Conservation (phyloP, 37 sponge, comb jelly and placozoan species). For the Bolinopsis microptera region DNA sequence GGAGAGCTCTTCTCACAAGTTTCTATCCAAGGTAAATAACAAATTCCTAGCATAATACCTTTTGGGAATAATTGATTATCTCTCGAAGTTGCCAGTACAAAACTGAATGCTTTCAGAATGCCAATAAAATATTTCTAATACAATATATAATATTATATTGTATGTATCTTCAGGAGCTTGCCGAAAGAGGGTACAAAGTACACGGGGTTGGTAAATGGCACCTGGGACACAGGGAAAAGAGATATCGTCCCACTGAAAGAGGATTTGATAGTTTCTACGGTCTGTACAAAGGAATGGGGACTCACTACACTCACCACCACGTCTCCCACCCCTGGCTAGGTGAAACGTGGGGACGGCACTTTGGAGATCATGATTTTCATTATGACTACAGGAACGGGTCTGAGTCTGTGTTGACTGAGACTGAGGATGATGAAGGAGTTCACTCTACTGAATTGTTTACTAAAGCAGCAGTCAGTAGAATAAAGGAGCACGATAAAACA, state of each 20-base stretch:
- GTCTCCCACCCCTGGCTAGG: neutral
- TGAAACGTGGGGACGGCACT: neutral
- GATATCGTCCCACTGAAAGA: neutral
- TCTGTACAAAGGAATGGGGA: neutral
- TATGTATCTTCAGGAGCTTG: neutral
- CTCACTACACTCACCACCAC: neutral
- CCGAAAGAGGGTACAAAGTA: neutral
- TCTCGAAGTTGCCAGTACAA: no score
- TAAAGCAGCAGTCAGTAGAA: neutral
- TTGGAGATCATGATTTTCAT: neutral
- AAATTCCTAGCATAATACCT: no score
- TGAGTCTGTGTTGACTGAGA: neutral
- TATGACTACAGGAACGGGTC: neutral
- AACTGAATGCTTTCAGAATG: no score
- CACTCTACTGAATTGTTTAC: conserved; percentile 45
- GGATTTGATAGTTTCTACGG: conserved; percentile 27
- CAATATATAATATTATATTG: no score
- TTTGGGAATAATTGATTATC: no score
- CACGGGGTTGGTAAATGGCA: conserved; percentile 43
- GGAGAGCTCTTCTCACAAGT: no score
- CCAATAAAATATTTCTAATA: no score
- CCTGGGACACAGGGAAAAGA: neutral
- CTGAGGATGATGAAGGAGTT: neutral
- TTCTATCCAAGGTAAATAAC: no score
- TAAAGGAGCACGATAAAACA: neutral